Percentiles rank a stretch among this genome's conserved stretches.
phyloP scores from a whole-genome alignment of 2,113 vertebrate genomes.

The Eurypyga helias region DNA sequence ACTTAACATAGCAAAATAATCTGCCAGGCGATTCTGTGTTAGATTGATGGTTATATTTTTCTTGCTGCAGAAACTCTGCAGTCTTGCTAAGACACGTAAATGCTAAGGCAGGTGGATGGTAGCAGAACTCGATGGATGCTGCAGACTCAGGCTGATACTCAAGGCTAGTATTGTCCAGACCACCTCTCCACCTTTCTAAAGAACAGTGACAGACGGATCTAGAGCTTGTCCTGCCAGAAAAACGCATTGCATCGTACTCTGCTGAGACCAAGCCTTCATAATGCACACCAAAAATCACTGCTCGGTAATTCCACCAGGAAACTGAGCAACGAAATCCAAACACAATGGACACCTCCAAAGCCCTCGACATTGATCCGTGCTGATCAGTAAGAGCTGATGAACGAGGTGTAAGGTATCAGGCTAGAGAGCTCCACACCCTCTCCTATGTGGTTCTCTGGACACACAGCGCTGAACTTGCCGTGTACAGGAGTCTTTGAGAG shows the following conservation, averaged over 20 bases:
- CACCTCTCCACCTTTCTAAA: not conserved
- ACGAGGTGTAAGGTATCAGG: not conserved
- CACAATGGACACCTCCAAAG: not conserved
- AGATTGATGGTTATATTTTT: not conserved
- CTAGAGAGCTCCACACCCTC: not conserved
- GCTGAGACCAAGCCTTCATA: not conserved
- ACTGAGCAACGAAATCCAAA: not conserved
- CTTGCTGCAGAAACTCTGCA: not conserved
- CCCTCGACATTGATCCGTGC: not conserved
- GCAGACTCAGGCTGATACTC: not conserved
- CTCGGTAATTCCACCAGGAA: not conserved
- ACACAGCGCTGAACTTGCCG: not conserved
- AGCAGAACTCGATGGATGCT: not conserved
- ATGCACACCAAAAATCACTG: not conserved
- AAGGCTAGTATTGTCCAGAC: not conserved
- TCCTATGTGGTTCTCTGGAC: not conserved
- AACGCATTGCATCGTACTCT: not conserved
- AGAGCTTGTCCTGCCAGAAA: not conserved
- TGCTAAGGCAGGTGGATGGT: not conserved
- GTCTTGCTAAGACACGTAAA: not conserved
- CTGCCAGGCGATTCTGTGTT: not conserved
- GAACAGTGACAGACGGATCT: not conserved
- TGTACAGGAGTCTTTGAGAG: not conserved
- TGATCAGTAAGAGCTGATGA: not conserved
- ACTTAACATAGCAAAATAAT: fast-evolving